phyloP scores from a whole-genome alignment of 1,140 invertebrate species.

The Zaprionus kolodkinae region DNA sequence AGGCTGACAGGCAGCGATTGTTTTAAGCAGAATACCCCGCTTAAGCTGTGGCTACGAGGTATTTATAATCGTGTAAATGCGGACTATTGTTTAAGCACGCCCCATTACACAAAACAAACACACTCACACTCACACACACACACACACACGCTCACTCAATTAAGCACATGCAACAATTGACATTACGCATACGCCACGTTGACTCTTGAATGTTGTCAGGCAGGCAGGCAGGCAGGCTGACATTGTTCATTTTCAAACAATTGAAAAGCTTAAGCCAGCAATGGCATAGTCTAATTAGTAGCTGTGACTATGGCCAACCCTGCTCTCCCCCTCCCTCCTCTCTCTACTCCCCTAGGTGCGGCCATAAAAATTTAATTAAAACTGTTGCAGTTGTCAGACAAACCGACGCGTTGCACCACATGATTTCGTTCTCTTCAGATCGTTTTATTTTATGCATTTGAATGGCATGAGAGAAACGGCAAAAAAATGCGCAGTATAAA shows the following conservation, averaged over 20 bases:
- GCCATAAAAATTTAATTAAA: constrained; percentile 56
- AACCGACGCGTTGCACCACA: constrained; percentile 33
- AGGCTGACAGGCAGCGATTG: background rate
- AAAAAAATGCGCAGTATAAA: constrained; percentile 19
- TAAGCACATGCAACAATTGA: constrained; percentile 7
- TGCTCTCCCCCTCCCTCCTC: background rate
- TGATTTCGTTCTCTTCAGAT: constrained; percentile 18
- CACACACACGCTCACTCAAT: no score
- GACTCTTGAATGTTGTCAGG: background rate
- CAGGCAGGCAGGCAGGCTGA: background rate
- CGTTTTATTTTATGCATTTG: constrained; percentile 35
- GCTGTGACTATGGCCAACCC: constrained; percentile 13
- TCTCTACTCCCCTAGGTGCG: background rate
- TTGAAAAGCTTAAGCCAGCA: constrained; percentile 35
- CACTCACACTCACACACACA: background rate
- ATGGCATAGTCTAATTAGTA: constrained; percentile 39
- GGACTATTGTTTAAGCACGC: constrained; percentile 24
- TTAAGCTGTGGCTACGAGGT: background rate
- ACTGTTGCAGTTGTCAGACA: constrained; percentile 42
- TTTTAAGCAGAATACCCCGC: background rate
- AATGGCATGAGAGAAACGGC: background rate
- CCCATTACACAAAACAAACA: constrained; percentile 4
- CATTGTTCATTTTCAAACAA: constrained; percentile 33
- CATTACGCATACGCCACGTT: constrained; percentile 44
- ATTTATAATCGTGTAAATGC: constrained; percentile 5